Percentiles rank a stretch among this genome's conserved stretches.
These are phyloP conservation scores for Melipona beecheii DNA, from an alignment of 2,888 invertebrate species.

Conservation along the genomic window DNA sequence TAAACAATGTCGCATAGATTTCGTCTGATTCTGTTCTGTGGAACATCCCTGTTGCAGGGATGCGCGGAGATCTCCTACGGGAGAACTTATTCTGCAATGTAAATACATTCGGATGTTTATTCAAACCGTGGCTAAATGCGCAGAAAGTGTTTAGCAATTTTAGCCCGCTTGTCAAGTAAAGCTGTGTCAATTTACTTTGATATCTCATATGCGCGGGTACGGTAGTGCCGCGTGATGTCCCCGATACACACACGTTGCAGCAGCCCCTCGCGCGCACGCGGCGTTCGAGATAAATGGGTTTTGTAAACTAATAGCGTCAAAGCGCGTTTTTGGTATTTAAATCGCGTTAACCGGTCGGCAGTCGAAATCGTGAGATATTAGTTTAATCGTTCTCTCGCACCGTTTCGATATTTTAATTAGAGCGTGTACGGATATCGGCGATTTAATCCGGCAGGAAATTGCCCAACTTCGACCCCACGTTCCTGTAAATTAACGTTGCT, in stretches of 20 bases:
- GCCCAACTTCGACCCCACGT: not conserved
- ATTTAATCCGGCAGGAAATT: constrained; percentile 21
- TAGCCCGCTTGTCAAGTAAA: constrained; percentile 50
- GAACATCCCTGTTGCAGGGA: constrained; percentile 1
- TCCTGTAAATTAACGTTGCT: constrained; percentile 2
- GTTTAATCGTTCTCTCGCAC: constrained; percentile 13
- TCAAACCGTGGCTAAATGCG: constrained; percentile 47
- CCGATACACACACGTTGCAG: constrained; percentile 27
- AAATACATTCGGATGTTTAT: constrained; percentile 40
- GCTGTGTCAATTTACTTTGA: constrained; percentile 67
- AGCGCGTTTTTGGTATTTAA: constrained; percentile 31
- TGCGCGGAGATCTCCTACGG: constrained; percentile 10
- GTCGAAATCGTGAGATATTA: constrained; percentile 16
- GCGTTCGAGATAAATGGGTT: constrained; percentile 54
- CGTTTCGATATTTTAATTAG: constrained; percentile 44
- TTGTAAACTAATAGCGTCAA: constrained; percentile 55
- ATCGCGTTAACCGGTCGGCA: not conserved
- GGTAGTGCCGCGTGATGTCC: constrained; percentile 21
- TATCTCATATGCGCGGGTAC: constrained; percentile 50
- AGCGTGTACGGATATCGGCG: not conserved
- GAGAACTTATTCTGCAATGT: constrained; percentile 38
- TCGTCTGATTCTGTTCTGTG: constrained; percentile 3
- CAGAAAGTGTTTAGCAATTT: constrained; percentile 57
- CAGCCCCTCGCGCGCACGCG: constrained; percentile 20
- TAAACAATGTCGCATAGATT: constrained; percentile 15